Evolutionary conservation across 2,888 invertebrate species (phyloP).

Genomic region (Pollenia angustigena): DNA sequence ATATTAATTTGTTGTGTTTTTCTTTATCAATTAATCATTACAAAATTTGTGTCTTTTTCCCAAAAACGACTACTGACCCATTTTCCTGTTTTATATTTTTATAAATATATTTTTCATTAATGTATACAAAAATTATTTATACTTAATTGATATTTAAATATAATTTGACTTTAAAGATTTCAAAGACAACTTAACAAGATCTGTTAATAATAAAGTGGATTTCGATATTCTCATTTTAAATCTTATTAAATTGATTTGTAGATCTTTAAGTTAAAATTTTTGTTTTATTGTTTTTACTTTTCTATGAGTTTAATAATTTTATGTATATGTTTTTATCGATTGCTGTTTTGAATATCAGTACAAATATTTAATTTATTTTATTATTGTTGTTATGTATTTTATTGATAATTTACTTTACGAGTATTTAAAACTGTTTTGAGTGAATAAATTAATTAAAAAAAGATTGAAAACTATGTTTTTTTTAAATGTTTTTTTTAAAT

Average conservation of each 20-base stretch:
- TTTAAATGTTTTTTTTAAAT: constrained; percentile 19
- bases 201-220: neutral
- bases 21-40: constrained; percentile 9
- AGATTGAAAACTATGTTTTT: neutral
- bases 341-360: constrained; percentile 53
- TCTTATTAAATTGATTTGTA: neutral
- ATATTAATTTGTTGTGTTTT: neutral
- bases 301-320: constrained; percentile 26
- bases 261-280: neutral
- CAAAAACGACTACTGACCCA: neutral
- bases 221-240: neutral
- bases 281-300: neutral
- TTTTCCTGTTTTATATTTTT: constrained; percentile 33
- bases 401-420: constrained; percentile 16
- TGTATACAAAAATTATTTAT: constrained; percentile 43
- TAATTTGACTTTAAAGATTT: neutral
- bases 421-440: neutral
- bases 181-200: neutral
- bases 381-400: constrained; percentile 23
- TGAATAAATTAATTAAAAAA: neutral
- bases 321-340: constrained; percentile 9
- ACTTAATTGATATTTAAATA: constrained; percentile 27
- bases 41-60: constrained; percentile 32
- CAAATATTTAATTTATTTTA: constrained; percentile 40
- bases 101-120: constrained; percentile 31